Conservation (phyloP, 2,113 vertebrate genomes). For the Eubucco bourcierii region DNA sequence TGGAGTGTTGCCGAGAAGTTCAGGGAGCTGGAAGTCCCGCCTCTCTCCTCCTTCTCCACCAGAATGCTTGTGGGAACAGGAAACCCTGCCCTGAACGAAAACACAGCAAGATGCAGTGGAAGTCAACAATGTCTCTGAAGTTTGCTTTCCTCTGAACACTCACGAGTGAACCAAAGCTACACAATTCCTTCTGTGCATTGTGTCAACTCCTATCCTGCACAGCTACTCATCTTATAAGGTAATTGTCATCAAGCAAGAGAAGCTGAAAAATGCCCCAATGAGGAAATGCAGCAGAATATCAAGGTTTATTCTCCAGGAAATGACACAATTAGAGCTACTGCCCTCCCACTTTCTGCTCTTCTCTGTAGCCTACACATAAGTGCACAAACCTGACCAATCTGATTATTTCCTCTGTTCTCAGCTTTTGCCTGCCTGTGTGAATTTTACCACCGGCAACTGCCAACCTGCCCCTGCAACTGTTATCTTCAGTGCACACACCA, state of each 20-base stretch:
- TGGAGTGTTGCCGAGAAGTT: too few relatives aligned
- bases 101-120: not conserved
- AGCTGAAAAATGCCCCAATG: not conserved
- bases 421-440: not conserved
- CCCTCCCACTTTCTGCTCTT: not conserved
- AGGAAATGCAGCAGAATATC: not conserved
- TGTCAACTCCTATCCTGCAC: not conserved
- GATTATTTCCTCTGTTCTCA: not conserved
- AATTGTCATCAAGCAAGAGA: not conserved
- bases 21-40: too few relatives aligned
- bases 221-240: not conserved
- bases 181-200: not conserved
- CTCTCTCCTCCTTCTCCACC: not conserved
- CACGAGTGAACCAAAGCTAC: not conserved
- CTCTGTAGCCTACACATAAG: fast-evolving
- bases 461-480: not conserved
- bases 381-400: not conserved
- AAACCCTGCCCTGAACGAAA: not conserved
- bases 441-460: not conserved
- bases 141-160: not conserved
- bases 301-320: not conserved
- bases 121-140: not conserved
- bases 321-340: not conserved
- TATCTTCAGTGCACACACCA: not conserved
- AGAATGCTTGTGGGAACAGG: not conserved